A percentile compares a stretch with the other conserved stretches of the same genome.
Evolutionary conservation across 2,113 vertebrate species (phyloP).

Genomic region (Tachysurus vachellii): DNA sequence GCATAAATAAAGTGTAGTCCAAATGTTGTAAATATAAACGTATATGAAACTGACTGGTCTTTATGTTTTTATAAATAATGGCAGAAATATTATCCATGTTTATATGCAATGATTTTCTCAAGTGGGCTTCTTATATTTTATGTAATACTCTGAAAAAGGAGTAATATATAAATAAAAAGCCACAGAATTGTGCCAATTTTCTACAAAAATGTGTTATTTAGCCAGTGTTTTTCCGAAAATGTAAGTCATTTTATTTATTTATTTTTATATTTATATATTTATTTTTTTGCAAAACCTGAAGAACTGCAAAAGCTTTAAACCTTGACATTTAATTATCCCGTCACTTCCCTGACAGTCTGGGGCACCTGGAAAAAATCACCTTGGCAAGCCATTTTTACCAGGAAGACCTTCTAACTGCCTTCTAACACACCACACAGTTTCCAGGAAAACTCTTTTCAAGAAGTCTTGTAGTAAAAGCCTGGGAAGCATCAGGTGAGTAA

Average conservation of each 20-base stretch:
- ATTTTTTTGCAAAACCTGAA: neutral
- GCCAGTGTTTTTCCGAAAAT: neutral
- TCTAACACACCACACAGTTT: constrained; percentile 4
- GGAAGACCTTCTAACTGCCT: constrained; percentile 11
- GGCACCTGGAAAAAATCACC: constrained; percentile 1
- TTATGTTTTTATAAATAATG: neutral
- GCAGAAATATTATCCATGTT: neutral
- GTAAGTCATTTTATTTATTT: no score
- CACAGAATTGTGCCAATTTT: neutral
- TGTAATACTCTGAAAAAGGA: neutral
- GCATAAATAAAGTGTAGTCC: no score
- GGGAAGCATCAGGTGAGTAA: constrained; percentile 17
- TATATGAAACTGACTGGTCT: neutral
- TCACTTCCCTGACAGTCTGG: neutral
- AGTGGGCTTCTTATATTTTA: neutral
- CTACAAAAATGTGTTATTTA: neutral
- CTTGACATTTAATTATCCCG: neutral
- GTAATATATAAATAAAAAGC: neutral
- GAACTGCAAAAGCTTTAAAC: neutral
- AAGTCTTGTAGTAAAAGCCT: constrained; percentile 20
- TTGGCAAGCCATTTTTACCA: constrained; percentile 6
- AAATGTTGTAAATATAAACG: no score
- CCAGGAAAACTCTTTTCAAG: neutral
- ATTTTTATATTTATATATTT: neutral
- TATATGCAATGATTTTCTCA: neutral